Evolutionary conservation across 2,888 invertebrate species (phyloP).

Genomic region (Tholera decimalis): DNA sequence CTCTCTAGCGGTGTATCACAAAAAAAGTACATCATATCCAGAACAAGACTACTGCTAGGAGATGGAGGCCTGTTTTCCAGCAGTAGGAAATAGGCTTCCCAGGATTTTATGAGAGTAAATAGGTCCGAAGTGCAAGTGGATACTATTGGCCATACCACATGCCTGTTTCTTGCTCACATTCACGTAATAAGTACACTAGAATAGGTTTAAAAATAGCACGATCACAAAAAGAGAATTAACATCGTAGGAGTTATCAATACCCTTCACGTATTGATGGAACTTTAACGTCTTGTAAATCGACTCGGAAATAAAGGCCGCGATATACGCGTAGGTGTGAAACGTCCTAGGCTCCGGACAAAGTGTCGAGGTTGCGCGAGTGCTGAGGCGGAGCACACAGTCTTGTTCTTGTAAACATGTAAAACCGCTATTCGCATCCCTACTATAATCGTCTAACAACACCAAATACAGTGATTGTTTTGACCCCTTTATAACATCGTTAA

Average conservation of each 20-base stretch:
- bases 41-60: too few species aligned
- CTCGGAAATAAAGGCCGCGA: conserved; percentile 43
- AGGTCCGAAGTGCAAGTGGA: too few species aligned
- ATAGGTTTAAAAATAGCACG: background rate
- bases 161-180: background rate
- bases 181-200: background rate
- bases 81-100: too few species aligned
- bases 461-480: too few species aligned
- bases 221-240: conserved; percentile 44
- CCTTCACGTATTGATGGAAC: conserved; percentile 64
- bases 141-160: background rate
- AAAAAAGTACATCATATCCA: too few species aligned
- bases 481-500: too few species aligned
- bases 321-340: conserved; percentile 49
- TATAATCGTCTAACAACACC: too few species aligned
- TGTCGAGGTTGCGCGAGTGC: background rate
- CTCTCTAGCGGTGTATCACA: too few species aligned
- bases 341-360: background rate
- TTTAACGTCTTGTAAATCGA: conserved; percentile 68
- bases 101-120: too few species aligned
- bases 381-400: background rate
- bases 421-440: background rate
- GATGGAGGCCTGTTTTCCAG: too few species aligned
- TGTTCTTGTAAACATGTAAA: background rate
- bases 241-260: conserved; percentile 47